These are phyloP conservation scores for Shargacucullia verbasci DNA, from an alignment of 2,888 invertebrate genomes.

Conservation along the genomic window DNA sequence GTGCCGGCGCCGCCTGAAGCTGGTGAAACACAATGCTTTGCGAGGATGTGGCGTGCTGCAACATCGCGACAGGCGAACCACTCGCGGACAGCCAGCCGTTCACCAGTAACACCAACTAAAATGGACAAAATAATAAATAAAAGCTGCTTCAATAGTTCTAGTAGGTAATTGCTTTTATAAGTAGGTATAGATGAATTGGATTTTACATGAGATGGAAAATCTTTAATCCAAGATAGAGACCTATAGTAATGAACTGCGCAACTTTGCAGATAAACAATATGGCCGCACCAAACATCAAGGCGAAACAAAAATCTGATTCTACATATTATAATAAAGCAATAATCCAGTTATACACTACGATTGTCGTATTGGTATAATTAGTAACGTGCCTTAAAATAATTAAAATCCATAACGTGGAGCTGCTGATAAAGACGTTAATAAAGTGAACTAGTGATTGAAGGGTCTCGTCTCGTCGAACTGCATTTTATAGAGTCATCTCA, in stretches of 20 bases:
- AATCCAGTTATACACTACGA: too few relatives aligned
- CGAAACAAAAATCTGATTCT: too few relatives aligned
- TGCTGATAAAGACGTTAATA: constrained; percentile 57
- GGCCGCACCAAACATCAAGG: too few relatives aligned
- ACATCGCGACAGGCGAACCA: constrained; percentile 76
- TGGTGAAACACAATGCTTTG: constrained; percentile 77
- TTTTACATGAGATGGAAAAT: too few relatives aligned
- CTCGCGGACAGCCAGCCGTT: constrained; percentile 64
- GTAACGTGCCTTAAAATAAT: constrained; percentile 69
- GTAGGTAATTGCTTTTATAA: too few relatives aligned
- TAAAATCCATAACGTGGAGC: constrained; percentile 65
- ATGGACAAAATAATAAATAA: constrained; percentile 3
- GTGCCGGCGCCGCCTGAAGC: constrained; percentile 56
- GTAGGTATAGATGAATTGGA: too few relatives aligned
- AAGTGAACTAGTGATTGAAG: constrained; percentile 67
- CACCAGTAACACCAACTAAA: constrained; percentile 66
- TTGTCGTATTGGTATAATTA: background rate
- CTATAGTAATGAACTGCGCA: too few relatives aligned
- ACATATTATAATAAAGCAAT: too few relatives aligned
- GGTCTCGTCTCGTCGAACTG: constrained; percentile 61
- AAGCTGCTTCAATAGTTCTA: background rate
- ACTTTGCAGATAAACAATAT: too few relatives aligned
- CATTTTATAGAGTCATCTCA: constrained; percentile 78
- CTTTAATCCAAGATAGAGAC: too few relatives aligned
- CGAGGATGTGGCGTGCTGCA: constrained; percentile 81